Evolutionary conservation across 2,113 vertebrate genomes (phyloP).

Genomic region (Malaclemys terrapin): DNA sequence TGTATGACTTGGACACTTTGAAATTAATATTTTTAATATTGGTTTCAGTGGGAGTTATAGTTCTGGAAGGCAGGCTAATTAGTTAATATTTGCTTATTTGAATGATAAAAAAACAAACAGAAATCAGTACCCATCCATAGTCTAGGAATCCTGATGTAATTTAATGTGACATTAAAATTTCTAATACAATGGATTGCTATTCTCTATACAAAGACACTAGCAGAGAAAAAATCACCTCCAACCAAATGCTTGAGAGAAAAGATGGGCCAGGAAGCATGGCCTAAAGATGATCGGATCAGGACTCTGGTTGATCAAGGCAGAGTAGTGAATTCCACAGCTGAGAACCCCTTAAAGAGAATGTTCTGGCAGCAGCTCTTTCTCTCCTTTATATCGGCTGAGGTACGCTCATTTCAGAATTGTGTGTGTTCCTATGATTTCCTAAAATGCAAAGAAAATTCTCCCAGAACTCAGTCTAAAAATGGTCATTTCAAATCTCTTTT

Average conservation of each 20-base stretch:
- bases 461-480: neutral
- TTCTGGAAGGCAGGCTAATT: conserved; percentile 22
- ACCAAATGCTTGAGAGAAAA: neutral
- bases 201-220: neutral
- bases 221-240: neutral
- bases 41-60: neutral
- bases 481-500: neutral
- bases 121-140: neutral
- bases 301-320: neutral
- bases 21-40: neutral
- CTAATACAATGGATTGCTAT: conserved; percentile 1
- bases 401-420: fast-evolving
- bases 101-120: neutral
- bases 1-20: neutral
- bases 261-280: neutral
- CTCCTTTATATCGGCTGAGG: neutral
- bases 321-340: neutral
- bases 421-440: neutral
- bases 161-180: neutral
- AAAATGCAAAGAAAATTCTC: neutral
- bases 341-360: neutral
- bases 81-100: neutral
- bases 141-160: conserved; percentile 1
- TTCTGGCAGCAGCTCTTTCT: neutral
- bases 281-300: neutral